Conservation (phyloP, 2,888 invertebrate species). For the Agonopterix subpropinquella region DNA sequence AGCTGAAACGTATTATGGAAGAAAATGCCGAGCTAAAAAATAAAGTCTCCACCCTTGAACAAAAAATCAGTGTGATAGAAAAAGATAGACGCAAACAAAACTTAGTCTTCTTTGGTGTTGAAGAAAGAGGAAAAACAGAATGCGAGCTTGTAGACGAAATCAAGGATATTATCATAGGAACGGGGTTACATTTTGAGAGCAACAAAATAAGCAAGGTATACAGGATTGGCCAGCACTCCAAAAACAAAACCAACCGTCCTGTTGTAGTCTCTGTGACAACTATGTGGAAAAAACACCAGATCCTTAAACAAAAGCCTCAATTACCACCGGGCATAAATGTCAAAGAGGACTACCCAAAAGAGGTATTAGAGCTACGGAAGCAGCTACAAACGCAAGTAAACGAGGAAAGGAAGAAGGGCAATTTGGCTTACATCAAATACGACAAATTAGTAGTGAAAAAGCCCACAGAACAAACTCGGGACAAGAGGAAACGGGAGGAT, state of each 20-base stretch:
- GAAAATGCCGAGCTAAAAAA: conserved; percentile 12
- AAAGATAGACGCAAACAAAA: conserved; percentile 11
- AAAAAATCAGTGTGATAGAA: conserved; percentile 9
- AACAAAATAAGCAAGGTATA: background rate
- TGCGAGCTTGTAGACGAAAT: conserved; percentile 7
- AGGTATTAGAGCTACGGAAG: background rate
- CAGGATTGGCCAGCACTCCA: background rate
- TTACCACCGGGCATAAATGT: background rate
- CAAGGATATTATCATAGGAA: conserved; percentile 5
- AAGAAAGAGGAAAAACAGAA: conserved; percentile 6
- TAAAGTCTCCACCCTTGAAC: conserved; percentile 11
- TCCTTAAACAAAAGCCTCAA: background rate
- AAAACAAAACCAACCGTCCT: background rate
- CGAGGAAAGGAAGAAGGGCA: conserved; percentile 9
- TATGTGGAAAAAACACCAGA: conserved; percentile 9
- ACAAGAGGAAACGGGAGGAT: conserved; percentile 14
- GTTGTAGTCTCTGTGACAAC: conserved; percentile 7
- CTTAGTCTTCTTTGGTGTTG: conserved; percentile 10
- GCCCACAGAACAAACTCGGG: conserved; percentile 4
- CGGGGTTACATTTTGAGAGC: conserved; percentile 3
- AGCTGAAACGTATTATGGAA: conserved; percentile 7
- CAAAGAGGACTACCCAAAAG: background rate
- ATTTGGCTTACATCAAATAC: conserved; percentile 8
- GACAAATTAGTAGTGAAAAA: conserved; percentile 11
- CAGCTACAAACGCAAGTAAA: background rate